phyloP scores from a whole-genome alignment of 2,797 vertebrate species.

The Typhlichthys eigenmanni region DNA sequence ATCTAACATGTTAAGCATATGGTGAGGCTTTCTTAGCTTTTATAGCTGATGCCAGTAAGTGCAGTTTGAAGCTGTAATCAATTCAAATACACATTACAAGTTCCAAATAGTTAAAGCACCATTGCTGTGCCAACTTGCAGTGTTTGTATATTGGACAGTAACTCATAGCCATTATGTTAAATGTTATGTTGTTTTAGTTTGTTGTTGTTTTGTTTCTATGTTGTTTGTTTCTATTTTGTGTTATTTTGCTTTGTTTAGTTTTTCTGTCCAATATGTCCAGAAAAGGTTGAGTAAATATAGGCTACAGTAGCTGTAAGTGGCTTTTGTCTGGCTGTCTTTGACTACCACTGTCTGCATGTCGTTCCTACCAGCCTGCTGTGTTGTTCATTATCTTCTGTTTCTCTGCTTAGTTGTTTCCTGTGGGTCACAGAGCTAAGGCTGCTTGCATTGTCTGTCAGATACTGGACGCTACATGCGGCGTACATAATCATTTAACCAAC shows the following conservation, averaged over 20 bases:
- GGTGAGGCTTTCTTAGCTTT: slow-evolving; percentile 37
- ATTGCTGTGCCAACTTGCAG: slow-evolving; percentile 62
- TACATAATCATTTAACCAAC: neutral
- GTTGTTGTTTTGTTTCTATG: slow-evolving; percentile 54
- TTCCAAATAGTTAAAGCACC: slow-evolving; percentile 56
- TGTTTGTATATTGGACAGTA: slow-evolving; percentile 72
- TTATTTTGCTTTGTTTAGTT: slow-evolving; percentile 42
- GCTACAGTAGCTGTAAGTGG: slow-evolving; percentile 68
- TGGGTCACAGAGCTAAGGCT: slow-evolving; percentile 77
- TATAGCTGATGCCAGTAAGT: too few relatives aligned
- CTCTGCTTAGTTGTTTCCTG: slow-evolving; percentile 56
- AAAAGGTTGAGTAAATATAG: slow-evolving; percentile 78
- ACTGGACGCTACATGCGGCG: slow-evolving; percentile 69
- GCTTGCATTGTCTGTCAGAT: slow-evolving; percentile 80
- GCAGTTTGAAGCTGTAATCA: slow-evolving; percentile 35
- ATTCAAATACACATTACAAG: slow-evolving; percentile 41
- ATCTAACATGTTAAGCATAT: slow-evolving; percentile 13
- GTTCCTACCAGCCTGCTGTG: slow-evolving; percentile 53
- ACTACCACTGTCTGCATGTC: slow-evolving; percentile 66
- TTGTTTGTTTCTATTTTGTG: slow-evolving; percentile 32
- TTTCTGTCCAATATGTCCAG: slow-evolving; percentile 66
- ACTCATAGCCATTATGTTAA: slow-evolving; percentile 36
- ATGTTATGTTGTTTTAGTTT: slow-evolving; percentile 51
- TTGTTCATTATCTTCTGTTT: slow-evolving; percentile 37
- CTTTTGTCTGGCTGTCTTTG: slow-evolving; percentile 70